Conservation (phyloP, 1,140 invertebrate genomes). For the Monomorium pharaonis region DNA sequence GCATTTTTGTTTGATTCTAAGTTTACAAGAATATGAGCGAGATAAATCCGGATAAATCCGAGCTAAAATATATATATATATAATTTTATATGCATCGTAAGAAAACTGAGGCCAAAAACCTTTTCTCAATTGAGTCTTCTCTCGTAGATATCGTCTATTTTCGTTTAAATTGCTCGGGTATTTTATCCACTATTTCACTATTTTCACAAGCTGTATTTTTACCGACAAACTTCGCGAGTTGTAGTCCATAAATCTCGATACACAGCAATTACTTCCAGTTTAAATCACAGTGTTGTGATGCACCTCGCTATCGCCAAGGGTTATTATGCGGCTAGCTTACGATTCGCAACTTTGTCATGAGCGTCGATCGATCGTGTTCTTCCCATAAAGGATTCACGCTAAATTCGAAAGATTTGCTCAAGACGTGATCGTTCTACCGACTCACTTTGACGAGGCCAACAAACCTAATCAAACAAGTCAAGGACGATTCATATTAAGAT, state of each 20-base stretch:
- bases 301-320: conserved; percentile 8
- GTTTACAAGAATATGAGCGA: background rate
- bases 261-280: conserved; percentile 43
- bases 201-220: conserved; percentile 45
- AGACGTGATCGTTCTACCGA: background rate
- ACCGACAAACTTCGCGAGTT: background rate
- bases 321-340: conserved; percentile 36
- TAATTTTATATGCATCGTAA: background rate
- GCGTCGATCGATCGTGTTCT: conserved; percentile 7
- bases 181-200: background rate
- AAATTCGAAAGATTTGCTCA: background rate
- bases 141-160: background rate
- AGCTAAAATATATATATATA: background rate
- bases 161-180: background rate
- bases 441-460: background rate
- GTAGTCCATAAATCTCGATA: conserved; percentile 51
- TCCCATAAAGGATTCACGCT: background rate
- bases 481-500: conserved; percentile 37
- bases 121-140: background rate
- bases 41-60: background rate
- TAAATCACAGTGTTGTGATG: conserved; percentile 48
- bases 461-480: conserved; percentile 36
- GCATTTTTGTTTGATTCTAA: background rate
- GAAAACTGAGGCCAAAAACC: background rate
- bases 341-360: conserved; percentile 7